Evolutionary conservation across 2,797 vertebrate genomes (phyloP).

Genomic region (Peromyscus eremicus): DNA sequence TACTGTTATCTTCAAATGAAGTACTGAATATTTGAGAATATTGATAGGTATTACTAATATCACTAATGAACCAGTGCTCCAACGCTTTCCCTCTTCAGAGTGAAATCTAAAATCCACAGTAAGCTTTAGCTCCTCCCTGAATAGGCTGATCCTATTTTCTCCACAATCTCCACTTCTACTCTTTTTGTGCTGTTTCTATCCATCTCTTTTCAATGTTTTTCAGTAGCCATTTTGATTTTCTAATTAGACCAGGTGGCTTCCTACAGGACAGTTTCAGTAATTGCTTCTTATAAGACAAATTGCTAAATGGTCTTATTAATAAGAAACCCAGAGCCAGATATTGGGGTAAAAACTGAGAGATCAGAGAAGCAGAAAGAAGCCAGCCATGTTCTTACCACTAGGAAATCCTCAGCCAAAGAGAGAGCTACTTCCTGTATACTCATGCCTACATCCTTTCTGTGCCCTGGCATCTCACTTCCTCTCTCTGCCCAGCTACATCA

Average conservation of each 20-base stretch:
- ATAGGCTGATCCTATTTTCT: neutral
- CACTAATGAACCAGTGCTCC: neutral
- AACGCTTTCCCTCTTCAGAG: slow-evolving; percentile 5
- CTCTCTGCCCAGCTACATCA: no score
- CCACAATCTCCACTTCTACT: neutral
- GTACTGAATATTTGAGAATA: slow-evolving; percentile 31
- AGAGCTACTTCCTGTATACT: no score
- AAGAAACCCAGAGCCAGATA: no score
- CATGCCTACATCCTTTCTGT: no score
- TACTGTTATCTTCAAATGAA: slow-evolving; percentile 27
- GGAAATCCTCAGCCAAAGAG: no score
- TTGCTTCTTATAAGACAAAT: neutral
- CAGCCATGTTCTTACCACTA: no score
- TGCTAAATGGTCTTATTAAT: no score
- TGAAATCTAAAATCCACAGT: slow-evolving; percentile 52
- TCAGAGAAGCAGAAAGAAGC: no score
- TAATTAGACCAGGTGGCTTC: neutral
- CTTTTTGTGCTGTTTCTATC: neutral
- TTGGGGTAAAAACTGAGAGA: no score
- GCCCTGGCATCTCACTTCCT: no score
- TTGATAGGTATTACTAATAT: neutral
- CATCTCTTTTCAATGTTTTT: neutral
- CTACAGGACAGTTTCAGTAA: neutral
- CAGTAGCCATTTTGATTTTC: slow-evolving; percentile 4
- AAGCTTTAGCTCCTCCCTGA: neutral